Conservation (phyloP, 2,888 invertebrate genomes). For the Girardia tigrina region DNA sequence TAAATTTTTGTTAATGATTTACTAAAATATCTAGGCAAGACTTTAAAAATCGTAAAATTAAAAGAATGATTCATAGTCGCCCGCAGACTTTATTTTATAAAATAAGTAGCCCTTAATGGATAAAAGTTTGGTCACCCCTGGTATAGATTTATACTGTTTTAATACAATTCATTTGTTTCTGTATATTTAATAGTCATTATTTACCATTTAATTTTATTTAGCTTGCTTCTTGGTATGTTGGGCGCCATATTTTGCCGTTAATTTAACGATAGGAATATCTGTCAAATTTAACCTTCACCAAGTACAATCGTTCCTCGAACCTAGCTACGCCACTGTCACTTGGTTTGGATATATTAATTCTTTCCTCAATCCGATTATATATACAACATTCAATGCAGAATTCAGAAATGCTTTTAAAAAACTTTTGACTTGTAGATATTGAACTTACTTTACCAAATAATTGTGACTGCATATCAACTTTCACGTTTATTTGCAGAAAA, state of each 20-base stretch:
- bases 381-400: constrained; percentile 83
- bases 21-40: no score
- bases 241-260: constrained; percentile 91
- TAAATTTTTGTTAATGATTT: no score
- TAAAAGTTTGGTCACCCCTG: no score
- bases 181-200: no score
- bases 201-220: background rate
- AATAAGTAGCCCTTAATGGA: no score
- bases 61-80: no score
- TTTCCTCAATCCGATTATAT: constrained; percentile 69
- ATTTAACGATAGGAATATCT: constrained; percentile 81
- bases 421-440: constrained; percentile 54
- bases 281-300: constrained; percentile 56
- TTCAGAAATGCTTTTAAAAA: constrained; percentile 88
- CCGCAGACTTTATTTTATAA: no score
- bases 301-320: constrained; percentile 53
- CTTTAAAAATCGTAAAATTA: no score
- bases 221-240: constrained; percentile 71
- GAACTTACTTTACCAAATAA: background rate
- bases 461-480: background rate
- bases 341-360: constrained; percentile 83
- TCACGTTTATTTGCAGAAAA: background rate
- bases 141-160: no score
- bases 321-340: constrained; percentile 56
- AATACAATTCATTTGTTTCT: no score